Evolutionary conservation across 2,888 invertebrate species (phyloP).

Genomic region (Pelosia muscerda): DNA sequence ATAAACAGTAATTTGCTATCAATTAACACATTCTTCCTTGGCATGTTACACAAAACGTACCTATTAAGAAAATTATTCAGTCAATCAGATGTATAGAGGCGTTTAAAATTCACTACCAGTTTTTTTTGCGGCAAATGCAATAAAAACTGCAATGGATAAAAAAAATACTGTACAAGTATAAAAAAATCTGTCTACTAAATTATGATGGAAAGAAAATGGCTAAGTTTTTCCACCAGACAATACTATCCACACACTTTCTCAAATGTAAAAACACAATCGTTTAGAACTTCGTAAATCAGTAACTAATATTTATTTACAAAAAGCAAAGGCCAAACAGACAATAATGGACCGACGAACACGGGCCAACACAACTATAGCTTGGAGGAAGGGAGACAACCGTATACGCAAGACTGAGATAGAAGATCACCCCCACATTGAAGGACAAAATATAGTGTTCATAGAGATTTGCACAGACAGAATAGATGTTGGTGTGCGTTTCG

Average conservation of each 20-base stretch:
- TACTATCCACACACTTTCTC: slow-evolving; percentile 23
- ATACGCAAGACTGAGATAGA: slow-evolving; percentile 54
- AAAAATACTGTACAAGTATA: background rate
- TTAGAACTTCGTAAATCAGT: slow-evolving; percentile 50
- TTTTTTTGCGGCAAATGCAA: background rate
- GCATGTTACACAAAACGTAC: background rate
- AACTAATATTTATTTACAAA: slow-evolving; percentile 64
- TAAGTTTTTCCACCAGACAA: background rate
- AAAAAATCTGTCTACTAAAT: background rate
- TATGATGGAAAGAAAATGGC: background rate
- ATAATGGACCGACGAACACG: slow-evolving; percentile 74
- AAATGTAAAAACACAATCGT: slow-evolving; percentile 39
- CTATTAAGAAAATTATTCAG: background rate
- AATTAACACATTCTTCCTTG: background rate
- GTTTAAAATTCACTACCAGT: background rate
- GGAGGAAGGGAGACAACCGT: slow-evolving; percentile 46
- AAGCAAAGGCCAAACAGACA: slow-evolving; percentile 69
- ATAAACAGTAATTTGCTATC: background rate
- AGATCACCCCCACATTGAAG: slow-evolving; percentile 47
- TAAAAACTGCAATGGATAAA: background rate
- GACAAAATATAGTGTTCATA: slow-evolving; percentile 36
- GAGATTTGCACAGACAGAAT: slow-evolving; percentile 51
- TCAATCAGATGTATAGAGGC: background rate
- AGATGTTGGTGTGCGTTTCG: slow-evolving; percentile 52
- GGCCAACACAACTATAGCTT: slow-evolving; percentile 60